Evolutionary conservation across 2,797 vertebrate genomes (phyloP).

Genomic region (Triplophysa yarkandensis): DNA sequence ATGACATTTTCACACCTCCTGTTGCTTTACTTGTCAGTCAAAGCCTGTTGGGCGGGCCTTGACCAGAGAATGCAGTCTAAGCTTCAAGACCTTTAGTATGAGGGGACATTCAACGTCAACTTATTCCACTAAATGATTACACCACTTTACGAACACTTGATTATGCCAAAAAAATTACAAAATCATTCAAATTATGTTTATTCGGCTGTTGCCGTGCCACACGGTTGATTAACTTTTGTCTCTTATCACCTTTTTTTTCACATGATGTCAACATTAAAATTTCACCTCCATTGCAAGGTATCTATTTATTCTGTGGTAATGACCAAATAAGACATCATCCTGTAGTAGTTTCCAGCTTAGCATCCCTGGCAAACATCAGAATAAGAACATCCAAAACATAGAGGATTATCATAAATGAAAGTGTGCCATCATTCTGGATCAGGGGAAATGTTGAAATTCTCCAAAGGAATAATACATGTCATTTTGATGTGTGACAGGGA

Average conservation of each 20-base stretch:
- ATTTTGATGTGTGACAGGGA: conserved; percentile 19
- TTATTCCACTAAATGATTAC: too few relatives aligned
- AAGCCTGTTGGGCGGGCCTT: too few relatives aligned
- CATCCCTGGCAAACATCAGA: background rate
- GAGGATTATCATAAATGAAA: conserved; percentile 32
- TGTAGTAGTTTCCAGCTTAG: background rate
- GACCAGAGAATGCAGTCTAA: too few relatives aligned
- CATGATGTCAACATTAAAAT: background rate
- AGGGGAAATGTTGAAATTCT: conserved; percentile 4
- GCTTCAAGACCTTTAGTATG: too few relatives aligned
- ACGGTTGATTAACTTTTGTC: background rate
- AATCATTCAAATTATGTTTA: too few relatives aligned
- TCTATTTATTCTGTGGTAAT: background rate
- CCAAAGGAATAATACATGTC: conserved; percentile 22
- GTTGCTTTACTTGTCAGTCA: too few relatives aligned
- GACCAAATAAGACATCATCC: background rate
- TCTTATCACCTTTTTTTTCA: background rate
- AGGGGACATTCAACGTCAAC: too few relatives aligned
- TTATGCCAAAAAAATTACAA: too few relatives aligned
- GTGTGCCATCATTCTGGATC: conserved; percentile 27
- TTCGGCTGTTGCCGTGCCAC: too few relatives aligned
- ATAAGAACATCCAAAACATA: background rate
- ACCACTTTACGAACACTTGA: too few relatives aligned
- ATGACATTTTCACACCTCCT: too few relatives aligned
- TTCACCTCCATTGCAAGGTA: background rate